Evolutionary conservation across 2,113 vertebrate genomes (phyloP).

Genomic region (Corapipo altera): DNA sequence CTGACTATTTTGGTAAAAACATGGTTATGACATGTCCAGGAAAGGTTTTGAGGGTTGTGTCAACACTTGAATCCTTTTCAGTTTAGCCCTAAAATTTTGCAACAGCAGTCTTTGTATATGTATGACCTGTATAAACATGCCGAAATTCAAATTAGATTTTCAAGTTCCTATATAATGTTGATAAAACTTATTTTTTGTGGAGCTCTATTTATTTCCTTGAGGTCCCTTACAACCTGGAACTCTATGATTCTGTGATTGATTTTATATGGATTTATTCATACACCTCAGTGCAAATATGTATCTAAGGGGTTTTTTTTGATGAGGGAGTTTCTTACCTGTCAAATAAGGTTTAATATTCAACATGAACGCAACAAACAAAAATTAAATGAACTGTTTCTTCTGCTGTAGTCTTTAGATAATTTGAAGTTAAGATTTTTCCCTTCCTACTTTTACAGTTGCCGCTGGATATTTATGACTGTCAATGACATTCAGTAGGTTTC

Average conservation of each 20-base stretch:
- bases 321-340: background rate
- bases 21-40: background rate
- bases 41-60: background rate
- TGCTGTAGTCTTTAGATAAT: background rate
- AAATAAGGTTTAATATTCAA: background rate
- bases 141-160: background rate
- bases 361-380: background rate
- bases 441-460: background rate
- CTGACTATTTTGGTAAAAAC: background rate
- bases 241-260: background rate
- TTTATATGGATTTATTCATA: background rate
- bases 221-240: background rate
- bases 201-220: background rate
- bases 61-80: background rate
- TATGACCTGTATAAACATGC: background rate
- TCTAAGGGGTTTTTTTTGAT: background rate
- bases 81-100: background rate
- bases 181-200: background rate
- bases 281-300: background rate
- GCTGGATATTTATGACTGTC: background rate
- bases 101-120: background rate
- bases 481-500: background rate
- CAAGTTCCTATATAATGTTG: background rate
- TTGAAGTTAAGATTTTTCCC: background rate
- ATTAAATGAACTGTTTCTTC: background rate